Evolutionary conservation across 1,140 invertebrate species (phyloP), one percentile per base, ranked within the genome.

Genomic region (Druon quercuslanigerum): DNA sequence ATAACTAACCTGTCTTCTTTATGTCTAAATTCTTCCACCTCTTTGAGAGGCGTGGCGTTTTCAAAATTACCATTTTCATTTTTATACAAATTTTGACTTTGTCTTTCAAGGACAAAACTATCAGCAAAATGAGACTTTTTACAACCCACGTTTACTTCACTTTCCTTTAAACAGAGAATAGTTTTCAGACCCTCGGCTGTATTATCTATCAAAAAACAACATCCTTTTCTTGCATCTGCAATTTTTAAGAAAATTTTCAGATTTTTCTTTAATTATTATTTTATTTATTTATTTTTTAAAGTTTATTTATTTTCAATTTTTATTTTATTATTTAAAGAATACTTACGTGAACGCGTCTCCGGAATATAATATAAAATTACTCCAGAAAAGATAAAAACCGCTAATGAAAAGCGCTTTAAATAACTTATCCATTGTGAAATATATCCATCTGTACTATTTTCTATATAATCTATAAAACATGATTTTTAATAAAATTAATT

Each of bases 331-430:
- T 51, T 19, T 46, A 4, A 33, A 33, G 54, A 16, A 16, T 76
- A 86, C 82, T 88, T 76, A 89, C 87, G 80, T 56, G 76, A 79
- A 73, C 87, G 84, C 50, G 87, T 85, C 72, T 86, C 77, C 11
- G 86, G 87, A 50, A 87, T 71, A 52, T 85, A 87, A 76, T 87
- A 86, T 7, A 87, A 73, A 51, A 86, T 46, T 16, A 85, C 66
- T 9, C 72, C 74, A n/a, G 56, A 81, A 12, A 86, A 13, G 71
- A 85, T 81, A 52, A 86, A 73, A 17, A 57, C 71, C 17, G 82
- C 80, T 52, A 87, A n/a, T 33, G 75, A 79, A n/a, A 84, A 60
- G 2, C 79, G 79, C 74, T 86, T 86, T 17, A 81, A 46, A 33
- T 80, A 83, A 71, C 19, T 72, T 71, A 84, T 75, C 85, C 83